Base-by-base conservation (phyloP, 2,888 invertebrate species). In the Drosophila multiciliata region DNA sequence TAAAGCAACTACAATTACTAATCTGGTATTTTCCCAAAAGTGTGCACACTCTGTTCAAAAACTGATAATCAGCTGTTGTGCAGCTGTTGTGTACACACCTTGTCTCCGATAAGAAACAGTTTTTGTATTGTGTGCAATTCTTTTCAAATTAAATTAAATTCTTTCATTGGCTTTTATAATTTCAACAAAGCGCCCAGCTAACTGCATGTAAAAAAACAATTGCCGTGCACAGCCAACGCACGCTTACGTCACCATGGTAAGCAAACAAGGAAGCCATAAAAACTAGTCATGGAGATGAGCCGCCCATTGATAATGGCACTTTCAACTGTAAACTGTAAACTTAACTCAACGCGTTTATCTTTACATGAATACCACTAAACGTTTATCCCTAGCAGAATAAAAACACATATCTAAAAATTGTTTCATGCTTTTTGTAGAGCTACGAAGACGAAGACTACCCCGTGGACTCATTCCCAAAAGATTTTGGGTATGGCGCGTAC, bases 401-500 rank as follows among this genome's bases (percentile, higher is more conserved):
- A 38, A 29, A 12, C 3, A 20, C n/a, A 32, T 20, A 20, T 20
- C 20, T 53, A 29, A 42, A 20, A 1, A 29, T 6, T 42, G 17
- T 45, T 36, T 3, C 42, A 50, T 52, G 8, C 11, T 64, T 38
- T 53, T 71, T 75, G 11, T 52, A 94, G 94, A 94, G 94, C 92
- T 94, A 94, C 92, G 94, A 94, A 91, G 95, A 95, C 86, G 90
- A 88, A 89, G 95, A 95, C 83, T 92, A 95, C 93, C 92, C 93
- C 87, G 95, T 94, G 79, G 95, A 95, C 40, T 94, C 95, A 33
- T 98, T 98, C 92, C 97, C 98, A 11, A 98, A 98, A 93, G 97
- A 97, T 92, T 98, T 97, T 93, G 98, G 97, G 50, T 99, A 98
- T 93, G 97, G 97, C 2, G 96, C 96, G 15, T 98, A 97, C 90